phyloP scores from a whole-genome alignment of 2,113 vertebrate species.

The Mobula hypostoma region DNA sequence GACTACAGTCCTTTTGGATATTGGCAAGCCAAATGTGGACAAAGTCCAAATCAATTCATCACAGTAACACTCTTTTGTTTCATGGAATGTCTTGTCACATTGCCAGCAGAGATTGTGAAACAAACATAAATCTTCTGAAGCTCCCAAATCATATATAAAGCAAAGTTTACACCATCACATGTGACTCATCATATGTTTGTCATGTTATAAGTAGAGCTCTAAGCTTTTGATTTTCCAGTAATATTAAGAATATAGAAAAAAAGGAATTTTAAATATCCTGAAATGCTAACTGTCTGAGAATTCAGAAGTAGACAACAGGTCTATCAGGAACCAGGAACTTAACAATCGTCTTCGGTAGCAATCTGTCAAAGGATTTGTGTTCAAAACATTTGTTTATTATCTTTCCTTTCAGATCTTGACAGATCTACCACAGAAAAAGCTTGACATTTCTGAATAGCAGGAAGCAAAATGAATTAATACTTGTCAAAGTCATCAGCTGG shows the following conservation, averaged over 20 bases:
- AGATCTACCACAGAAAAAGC: constrained; percentile 5
- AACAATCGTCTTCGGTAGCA: neutral
- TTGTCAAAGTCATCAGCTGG: constrained; percentile 32
- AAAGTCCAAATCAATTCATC: neutral
- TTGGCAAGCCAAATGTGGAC: neutral
- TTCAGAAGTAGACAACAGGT: constrained; percentile 15
- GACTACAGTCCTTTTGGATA: neutral
- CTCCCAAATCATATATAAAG: neutral
- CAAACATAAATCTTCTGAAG: neutral
- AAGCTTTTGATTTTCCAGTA: neutral
- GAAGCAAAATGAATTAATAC: constrained; percentile 30
- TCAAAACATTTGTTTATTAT: constrained; percentile 24
- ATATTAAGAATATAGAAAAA: no score
- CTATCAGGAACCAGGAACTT: neutral
- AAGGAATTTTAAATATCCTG: neutral
- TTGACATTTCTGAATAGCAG: constrained; percentile 32
- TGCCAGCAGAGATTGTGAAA: neutral
- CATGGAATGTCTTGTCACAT: neutral
- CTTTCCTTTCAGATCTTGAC: constrained; percentile 14
- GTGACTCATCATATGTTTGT: neutral
- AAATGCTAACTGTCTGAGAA: neutral
- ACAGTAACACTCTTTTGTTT: neutral
- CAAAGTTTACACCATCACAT: neutral
- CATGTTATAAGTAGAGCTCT: neutral
- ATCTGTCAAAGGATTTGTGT: constrained; percentile 29